Percentiles rank a stretch among this genome's conserved stretches.
Evolutionary conservation across 2,113 vertebrate species (phyloP).

Genomic region (Progne subis): DNA sequence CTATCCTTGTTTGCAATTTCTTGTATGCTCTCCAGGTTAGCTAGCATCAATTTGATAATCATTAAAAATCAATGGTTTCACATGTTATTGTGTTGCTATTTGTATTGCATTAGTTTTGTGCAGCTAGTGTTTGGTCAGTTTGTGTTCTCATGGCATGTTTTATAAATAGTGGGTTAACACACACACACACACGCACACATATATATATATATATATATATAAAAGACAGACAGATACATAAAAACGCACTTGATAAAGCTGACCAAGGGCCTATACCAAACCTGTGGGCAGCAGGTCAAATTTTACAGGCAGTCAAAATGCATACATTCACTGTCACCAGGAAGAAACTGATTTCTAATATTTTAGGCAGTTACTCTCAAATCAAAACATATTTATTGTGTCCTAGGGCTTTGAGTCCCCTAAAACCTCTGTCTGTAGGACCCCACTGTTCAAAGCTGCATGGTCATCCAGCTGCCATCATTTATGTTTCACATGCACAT

Average conservation of each 20-base stretch:
- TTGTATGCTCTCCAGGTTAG: neutral
- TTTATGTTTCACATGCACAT: neutral
- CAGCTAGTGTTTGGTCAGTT: neutral
- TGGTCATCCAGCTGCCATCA: neutral
- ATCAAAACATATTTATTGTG: neutral
- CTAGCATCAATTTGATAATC: neutral
- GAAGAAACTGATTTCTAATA: neutral
- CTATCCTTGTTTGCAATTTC: neutral
- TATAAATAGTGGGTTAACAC: neutral
- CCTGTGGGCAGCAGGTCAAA: neutral
- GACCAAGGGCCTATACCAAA: neutral
- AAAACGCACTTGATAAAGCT: neutral
- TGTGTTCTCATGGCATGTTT: neutral
- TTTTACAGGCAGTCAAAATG: neutral
- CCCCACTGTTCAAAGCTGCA: neutral
- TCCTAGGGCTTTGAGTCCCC: neutral
- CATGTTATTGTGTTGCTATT: neutral
- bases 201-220: neutral
- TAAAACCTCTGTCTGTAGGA: fast-evolving
- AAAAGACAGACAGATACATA: neutral
- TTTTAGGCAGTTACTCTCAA: neutral
- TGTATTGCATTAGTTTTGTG: neutral
- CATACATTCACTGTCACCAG: neutral
- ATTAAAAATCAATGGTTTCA: neutral
- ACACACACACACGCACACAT: too few relatives aligned